A percentile compares a stretch with the other conserved stretches of the same genome.
These are phyloP conservation scores for Linepithema humile DNA, from an alignment of 1,140 invertebrate species.

Conservation along the genomic window DNA sequence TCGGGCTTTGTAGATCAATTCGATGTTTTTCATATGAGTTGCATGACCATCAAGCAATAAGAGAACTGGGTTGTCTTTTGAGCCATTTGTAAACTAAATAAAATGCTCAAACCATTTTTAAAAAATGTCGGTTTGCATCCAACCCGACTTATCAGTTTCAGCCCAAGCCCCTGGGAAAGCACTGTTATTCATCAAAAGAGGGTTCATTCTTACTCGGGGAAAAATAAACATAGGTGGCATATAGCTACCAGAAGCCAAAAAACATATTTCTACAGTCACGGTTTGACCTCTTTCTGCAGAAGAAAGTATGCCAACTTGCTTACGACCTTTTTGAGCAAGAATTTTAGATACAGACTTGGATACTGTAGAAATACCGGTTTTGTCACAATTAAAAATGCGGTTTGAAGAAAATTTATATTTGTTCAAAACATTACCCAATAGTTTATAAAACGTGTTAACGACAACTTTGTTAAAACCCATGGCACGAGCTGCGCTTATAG, in stretches of 20 bases:
- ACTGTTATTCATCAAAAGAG: slow-evolving; percentile 7
- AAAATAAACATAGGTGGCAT: slow-evolving; percentile 21
- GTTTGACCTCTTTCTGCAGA: slow-evolving; percentile 4
- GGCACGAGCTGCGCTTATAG: slow-evolving; percentile 49
- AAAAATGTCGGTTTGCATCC: slow-evolving; percentile 67
- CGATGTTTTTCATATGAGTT: slow-evolving; percentile 57
- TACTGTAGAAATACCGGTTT: slow-evolving; percentile 7
- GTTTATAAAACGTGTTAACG: not conserved
- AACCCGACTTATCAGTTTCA: slow-evolving; percentile 46
- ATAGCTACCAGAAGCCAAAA: not conserved
- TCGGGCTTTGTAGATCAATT: slow-evolving; percentile 43
- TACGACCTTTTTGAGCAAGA: slow-evolving; percentile 3
- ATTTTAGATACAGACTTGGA: slow-evolving; percentile 47
- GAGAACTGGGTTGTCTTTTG: slow-evolving; percentile 63
- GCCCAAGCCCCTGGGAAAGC: slow-evolving; percentile 22
- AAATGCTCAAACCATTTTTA: slow-evolving; percentile 66
- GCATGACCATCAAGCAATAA: slow-evolving; percentile 62
- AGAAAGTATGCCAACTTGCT: not conserved
- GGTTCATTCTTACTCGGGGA: slow-evolving; percentile 1
- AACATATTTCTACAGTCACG: not conserved
- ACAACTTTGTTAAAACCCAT: slow-evolving; percentile 8
- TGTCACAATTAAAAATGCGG: slow-evolving; percentile 16
- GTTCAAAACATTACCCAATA: slow-evolving; percentile 9
- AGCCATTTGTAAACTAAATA: slow-evolving; percentile 46
- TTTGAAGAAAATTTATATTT: slow-evolving; percentile 62